Evolutionary conservation across 2,888 invertebrate genomes (phyloP).

Genomic region (Helleia helle): DNA sequence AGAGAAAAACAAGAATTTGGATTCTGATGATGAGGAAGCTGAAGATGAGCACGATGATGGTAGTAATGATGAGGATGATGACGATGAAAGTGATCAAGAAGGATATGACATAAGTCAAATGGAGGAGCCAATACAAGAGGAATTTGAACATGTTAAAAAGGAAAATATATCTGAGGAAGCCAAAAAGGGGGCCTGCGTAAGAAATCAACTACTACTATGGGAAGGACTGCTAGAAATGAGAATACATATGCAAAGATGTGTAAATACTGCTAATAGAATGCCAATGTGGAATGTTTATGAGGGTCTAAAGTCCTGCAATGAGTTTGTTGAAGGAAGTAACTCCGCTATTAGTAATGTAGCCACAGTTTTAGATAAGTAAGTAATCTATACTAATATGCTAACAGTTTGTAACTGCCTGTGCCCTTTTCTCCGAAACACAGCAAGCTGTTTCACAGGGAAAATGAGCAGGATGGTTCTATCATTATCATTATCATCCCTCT

Average conservation of each 20-base stretch:
- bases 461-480: too few relatives aligned
- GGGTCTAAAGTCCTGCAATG: conserved; percentile 53
- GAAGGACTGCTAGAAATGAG: conserved; percentile 89
- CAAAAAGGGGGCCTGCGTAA: conserved; percentile 79
- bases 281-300: conserved; percentile 77
- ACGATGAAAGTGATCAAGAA: conserved; percentile 38
- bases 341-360: conserved; percentile 70
- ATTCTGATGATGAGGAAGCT: conserved; percentile 15
- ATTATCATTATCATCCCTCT: too few relatives aligned
- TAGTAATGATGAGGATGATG: conserved; percentile 32
- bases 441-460: too few relatives aligned
- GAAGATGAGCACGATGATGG: conserved; percentile 29
- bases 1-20: not conserved
- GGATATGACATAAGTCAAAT: conserved; percentile 62
- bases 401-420: too few relatives aligned
- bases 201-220: conserved; percentile 84
- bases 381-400: too few relatives aligned
- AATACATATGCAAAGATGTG: conserved; percentile 89
- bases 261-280: conserved; percentile 84
- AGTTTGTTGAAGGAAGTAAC: conserved; percentile 66
- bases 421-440: too few relatives aligned
- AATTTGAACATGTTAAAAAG: conserved; percentile 74
- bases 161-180: conserved; percentile 71
- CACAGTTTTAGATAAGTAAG: conserved; percentile 76
- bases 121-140: conserved; percentile 57